These are phyloP conservation scores for Limnephilus rhombicus DNA, from an alignment of 2,888 invertebrate species.

Conservation along the genomic window DNA sequence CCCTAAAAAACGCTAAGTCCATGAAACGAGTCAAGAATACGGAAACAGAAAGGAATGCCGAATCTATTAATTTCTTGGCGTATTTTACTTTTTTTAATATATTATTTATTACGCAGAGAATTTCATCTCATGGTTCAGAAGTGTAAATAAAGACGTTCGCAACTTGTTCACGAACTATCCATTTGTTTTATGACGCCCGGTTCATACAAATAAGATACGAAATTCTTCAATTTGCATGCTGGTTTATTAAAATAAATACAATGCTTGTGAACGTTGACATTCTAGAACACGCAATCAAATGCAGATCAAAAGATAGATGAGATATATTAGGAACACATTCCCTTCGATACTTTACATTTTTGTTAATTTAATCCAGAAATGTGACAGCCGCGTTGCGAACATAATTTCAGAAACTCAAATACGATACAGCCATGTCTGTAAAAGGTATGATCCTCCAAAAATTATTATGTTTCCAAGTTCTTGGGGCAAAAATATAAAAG, in stretches of 20 bases:
- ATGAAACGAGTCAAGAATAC: background rate
- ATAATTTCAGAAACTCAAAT: too few relatives aligned
- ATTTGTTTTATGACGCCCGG: background rate
- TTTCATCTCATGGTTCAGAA: background rate
- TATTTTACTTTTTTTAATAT: background rate
- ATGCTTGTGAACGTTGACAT: background rate
- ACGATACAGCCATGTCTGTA: too few relatives aligned
- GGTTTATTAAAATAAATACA: background rate
- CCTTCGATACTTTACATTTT: background rate
- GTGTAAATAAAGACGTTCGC: constrained; percentile 5
- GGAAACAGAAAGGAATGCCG: background rate
- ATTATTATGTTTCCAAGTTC: background rate
- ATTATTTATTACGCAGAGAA: background rate
- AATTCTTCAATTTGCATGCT: background rate
- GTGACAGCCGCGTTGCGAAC: too few relatives aligned
- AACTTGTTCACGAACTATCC: constrained; percentile 7
- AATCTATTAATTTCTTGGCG: background rate
- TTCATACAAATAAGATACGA: background rate
- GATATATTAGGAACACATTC: background rate
- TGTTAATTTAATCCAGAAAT: background rate
- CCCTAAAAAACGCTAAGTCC: background rate
- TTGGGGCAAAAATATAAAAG: background rate
- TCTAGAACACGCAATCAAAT: background rate
- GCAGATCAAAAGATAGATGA: background rate
- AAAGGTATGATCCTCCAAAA: background rate